phyloP scores from a whole-genome alignment of 92 coral and sea anemone genomes.

The Paramuricea clavata region DNA sequence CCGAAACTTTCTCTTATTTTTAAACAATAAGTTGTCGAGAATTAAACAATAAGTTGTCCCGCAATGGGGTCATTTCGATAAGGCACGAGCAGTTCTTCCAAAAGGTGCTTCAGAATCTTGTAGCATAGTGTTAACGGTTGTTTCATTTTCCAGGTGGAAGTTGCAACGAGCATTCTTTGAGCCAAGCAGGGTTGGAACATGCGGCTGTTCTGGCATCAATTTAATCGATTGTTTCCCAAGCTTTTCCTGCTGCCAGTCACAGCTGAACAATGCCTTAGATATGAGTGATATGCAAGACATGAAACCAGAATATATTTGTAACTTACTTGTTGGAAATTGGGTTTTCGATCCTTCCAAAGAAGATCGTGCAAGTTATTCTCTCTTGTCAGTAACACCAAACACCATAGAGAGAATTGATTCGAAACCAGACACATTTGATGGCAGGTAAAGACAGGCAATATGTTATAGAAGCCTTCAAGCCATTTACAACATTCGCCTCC shows the following conservation, averaged over 20 bases:
- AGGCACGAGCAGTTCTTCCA: too few species aligned
- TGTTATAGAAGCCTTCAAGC: too few species aligned
- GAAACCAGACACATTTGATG: slow-evolving; percentile 66
- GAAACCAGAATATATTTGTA: slow-evolving; percentile 85
- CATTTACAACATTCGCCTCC: too few species aligned
- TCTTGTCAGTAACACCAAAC: slow-evolving; percentile 74
- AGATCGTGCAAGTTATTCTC: slow-evolving; percentile 49
- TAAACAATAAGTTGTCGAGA: not conserved
- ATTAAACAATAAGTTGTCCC: too few species aligned
- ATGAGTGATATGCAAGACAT: slow-evolving; percentile 72
- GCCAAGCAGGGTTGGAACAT: slow-evolving; percentile 70
- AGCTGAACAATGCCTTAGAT: slow-evolving; percentile 73
- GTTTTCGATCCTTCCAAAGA: slow-evolving; percentile 51
- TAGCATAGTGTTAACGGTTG: not conserved
- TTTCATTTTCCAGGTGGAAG: slow-evolving; percentile 57
- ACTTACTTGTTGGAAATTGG: slow-evolving; percentile 82
- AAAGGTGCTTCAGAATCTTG: too few species aligned
- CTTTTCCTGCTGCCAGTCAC: slow-evolving; percentile 40
- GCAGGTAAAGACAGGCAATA: slow-evolving; percentile 29
- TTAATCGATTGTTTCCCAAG: slow-evolving; percentile 70
- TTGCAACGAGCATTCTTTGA: slow-evolving; percentile 83
- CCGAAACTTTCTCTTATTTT: not conserved
- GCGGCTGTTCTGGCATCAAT: slow-evolving; percentile 69
- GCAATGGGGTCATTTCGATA: too few species aligned
- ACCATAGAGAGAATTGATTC: slow-evolving; percentile 73